Conservation (phyloP, 2,888 invertebrate genomes). For the Torymus tubicola region DNA sequence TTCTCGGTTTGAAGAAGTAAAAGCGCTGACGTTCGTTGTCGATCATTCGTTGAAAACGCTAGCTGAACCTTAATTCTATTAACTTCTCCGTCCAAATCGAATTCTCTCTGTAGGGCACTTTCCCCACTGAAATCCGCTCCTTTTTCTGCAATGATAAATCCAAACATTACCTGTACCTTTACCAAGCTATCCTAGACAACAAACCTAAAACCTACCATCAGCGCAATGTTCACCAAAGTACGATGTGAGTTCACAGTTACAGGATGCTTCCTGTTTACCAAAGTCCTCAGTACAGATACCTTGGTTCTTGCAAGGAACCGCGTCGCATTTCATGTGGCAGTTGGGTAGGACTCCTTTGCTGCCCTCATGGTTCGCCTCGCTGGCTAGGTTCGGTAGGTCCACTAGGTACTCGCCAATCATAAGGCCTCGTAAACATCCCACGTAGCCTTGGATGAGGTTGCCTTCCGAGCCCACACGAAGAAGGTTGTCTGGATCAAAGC, state of each 20-base stretch:
- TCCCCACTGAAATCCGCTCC: constrained; percentile 94
- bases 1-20: constrained; percentile 89
- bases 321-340: constrained; percentile 93
- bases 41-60: constrained; percentile 90
- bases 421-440: constrained; percentile 91
- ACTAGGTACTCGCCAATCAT: constrained; percentile 89
- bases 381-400: constrained; percentile 86
- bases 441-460: constrained; percentile 83
- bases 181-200: neutral
- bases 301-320: constrained; percentile 90
- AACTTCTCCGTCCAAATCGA: constrained; percentile 84
- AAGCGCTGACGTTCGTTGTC: constrained; percentile 85
- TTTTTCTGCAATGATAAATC: constrained; percentile 80
- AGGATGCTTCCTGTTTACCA: constrained; percentile 88
- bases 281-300: constrained; percentile 94
- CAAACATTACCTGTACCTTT: neutral
- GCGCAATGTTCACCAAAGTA: constrained; percentile 93
- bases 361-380: constrained; percentile 84
- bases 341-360: constrained; percentile 85
- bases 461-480: constrained; percentile 79
- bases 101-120: constrained; percentile 88
- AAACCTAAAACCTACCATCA: constrained; percentile 77
- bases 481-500: constrained; percentile 87
- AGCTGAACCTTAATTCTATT: constrained; percentile 88
- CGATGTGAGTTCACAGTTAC: constrained; percentile 92